phyloP scores from a whole-genome alignment of 2,888 invertebrate genomes.

The Lypha dubia region DNA sequence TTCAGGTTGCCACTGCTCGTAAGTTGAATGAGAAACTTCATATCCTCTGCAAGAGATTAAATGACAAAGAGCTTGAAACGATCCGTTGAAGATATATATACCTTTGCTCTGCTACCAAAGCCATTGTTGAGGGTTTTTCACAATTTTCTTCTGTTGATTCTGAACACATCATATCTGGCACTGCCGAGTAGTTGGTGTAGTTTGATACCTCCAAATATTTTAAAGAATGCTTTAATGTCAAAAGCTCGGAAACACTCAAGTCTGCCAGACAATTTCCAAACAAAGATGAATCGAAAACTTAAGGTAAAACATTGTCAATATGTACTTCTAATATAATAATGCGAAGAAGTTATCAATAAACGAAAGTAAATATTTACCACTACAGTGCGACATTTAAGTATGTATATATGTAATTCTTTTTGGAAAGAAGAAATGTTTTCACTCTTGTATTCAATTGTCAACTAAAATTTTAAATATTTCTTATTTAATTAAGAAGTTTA shows the following conservation, averaged over 20 bases:
- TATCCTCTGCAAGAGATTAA: constrained; percentile 46
- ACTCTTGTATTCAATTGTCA: constrained; percentile 57
- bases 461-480: constrained; percentile 60
- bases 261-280: constrained; percentile 85
- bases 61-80: background rate
- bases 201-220: constrained; percentile 73
- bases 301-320: background rate
- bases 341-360: background rate
- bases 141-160: constrained; percentile 41
- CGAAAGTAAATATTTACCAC: constrained; percentile 26
- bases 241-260: constrained; percentile 87
- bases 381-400: constrained; percentile 57
- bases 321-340: background rate
- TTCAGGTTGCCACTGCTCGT: constrained; percentile 81
- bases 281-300: constrained; percentile 46
- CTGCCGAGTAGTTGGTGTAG: constrained; percentile 26
- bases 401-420: no score
- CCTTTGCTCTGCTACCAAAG: constrained; percentile 79
- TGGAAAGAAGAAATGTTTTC: constrained; percentile 50
- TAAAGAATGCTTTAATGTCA: constrained; percentile 85
- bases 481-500: constrained; percentile 28
- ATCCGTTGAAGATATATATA: constrained; percentile 56
- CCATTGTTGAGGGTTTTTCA: constrained; percentile 75
- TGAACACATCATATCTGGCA: constrained; percentile 11
- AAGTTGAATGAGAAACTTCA: constrained; percentile 54